Evolutionary conservation across 2,888 invertebrate genomes (phyloP).

Genomic region (Heliconius aoede): DNA sequence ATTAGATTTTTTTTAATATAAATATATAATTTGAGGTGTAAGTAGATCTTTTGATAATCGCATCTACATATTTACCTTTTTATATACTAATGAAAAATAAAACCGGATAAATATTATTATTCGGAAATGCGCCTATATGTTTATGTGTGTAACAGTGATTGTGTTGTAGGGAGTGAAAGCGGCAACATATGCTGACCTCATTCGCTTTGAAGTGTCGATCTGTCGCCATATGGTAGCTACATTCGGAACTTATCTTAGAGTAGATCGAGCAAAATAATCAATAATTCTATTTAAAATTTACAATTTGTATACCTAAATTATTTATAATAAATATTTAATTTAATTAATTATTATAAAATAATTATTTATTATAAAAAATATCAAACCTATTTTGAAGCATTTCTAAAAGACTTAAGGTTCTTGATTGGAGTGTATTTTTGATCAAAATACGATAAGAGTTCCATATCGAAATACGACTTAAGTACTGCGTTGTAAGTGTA

Average conservation of each 20-base stretch:
- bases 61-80: not conserved
- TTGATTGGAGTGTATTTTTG: too few relatives aligned
- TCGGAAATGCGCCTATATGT: slow-evolving; percentile 48
- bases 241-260: slow-evolving; percentile 70
- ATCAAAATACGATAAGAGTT: not conserved
- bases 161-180: slow-evolving; percentile 81
- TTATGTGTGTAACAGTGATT: slow-evolving; percentile 67
- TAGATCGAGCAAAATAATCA: slow-evolving; percentile 50
- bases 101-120: slow-evolving; percentile 36
- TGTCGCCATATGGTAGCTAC: slow-evolving; percentile 74
- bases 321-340: too few relatives aligned
- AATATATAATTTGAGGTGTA: not conserved
- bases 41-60: not conserved
- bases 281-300: slow-evolving; percentile 24
- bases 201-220: slow-evolving; percentile 77
- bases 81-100: not conserved
- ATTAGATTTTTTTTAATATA: not conserved
- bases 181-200: slow-evolving; percentile 80
- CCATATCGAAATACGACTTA: too few relatives aligned
- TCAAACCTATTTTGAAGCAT: not conserved
- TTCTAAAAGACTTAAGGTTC: too few relatives aligned
- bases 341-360: too few relatives aligned
- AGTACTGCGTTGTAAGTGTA: not conserved
- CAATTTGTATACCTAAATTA: not conserved
- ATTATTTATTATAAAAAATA: too few relatives aligned